A percentile compares a stretch with the other conserved stretches of the same genome.
Evolutionary conservation across 1,140 invertebrate genomes (phyloP).

Genomic region (Monomorium pharaonis): DNA sequence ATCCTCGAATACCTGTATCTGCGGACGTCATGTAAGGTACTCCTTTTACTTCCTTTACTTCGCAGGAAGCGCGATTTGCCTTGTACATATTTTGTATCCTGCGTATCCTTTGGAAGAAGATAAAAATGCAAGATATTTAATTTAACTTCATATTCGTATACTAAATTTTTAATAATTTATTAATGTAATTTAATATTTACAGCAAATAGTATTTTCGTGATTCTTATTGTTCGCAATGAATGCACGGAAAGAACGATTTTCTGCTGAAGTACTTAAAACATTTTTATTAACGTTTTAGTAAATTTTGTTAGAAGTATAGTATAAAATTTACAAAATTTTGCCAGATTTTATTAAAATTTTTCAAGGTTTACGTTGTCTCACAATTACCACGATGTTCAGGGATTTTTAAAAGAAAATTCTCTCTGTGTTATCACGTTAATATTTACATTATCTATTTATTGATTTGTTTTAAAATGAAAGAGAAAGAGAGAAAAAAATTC

Average conservation of each 20-base stretch:
- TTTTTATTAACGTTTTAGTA: no score
- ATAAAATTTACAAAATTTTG: no score
- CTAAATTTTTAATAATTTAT: not conserved
- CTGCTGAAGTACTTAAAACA: no score
- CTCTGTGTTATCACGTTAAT: no score
- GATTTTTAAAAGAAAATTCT: no score
- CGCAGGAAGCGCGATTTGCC: not conserved
- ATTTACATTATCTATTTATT: no score
- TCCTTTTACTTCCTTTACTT: no score
- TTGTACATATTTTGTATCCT: not conserved
- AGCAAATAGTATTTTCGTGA: not conserved
- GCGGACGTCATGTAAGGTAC: not conserved
- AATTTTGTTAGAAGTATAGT: no score
- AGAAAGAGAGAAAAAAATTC: not conserved
- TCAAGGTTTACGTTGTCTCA: no score
- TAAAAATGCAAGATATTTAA: not conserved
- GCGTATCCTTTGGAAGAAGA: not conserved
- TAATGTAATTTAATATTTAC: not conserved
- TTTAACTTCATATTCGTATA: not conserved
- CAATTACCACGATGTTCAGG: no score
- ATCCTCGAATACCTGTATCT: not conserved
- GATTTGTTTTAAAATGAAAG: not conserved
- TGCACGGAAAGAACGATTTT: no score
- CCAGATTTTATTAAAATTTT: no score
- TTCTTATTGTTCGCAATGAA: not conserved